A percentile compares a stretch with the other conserved stretches of the same genome.
These are phyloP conservation scores for Hydrocynus forskahlii DNA, from an alignment of 2,797 vertebrate genomes.

Conservation along the genomic window DNA sequence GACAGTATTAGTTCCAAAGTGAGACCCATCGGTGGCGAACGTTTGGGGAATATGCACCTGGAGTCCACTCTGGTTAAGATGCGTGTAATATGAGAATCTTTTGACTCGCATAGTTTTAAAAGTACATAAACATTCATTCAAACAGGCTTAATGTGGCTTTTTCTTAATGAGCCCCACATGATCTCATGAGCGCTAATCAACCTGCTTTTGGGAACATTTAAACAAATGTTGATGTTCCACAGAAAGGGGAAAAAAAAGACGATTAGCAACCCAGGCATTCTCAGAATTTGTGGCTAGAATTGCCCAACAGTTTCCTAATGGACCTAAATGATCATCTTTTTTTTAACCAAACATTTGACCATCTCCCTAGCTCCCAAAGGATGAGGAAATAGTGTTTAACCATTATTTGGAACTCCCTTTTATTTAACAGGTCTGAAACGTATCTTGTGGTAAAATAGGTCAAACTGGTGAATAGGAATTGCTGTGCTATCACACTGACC, in stretches of 20 bases:
- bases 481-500: slow-evolving; percentile 66
- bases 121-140: slow-evolving; percentile 27
- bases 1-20: slow-evolving; percentile 2
- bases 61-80: slow-evolving; percentile 13
- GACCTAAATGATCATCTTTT: not conserved
- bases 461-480: not conserved
- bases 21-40: slow-evolving; percentile 15
- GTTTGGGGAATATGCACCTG: slow-evolving; percentile 24
- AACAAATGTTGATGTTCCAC: slow-evolving; percentile 5
- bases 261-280: slow-evolving; percentile 5
- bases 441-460: not conserved
- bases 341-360: not conserved
- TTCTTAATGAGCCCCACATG: slow-evolving; percentile 44
- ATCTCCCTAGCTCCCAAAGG: not conserved
- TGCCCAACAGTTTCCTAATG: not conserved
- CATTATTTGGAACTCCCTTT: not conserved
- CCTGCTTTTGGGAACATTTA: slow-evolving; percentile 37
- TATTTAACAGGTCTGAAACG: not conserved
- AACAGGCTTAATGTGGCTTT: slow-evolving; percentile 1
- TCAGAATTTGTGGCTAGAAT: not conserved
- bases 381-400: not conserved
- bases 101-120: slow-evolving; percentile 10
- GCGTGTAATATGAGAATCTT: slow-evolving; percentile 3
- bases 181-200: slow-evolving; percentile 42
- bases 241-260: slow-evolving; percentile 6